These are phyloP conservation scores for Acrocephalus kingi DNA, from an alignment of 2,113 vertebrate genomes.

Conservation along the genomic window DNA sequence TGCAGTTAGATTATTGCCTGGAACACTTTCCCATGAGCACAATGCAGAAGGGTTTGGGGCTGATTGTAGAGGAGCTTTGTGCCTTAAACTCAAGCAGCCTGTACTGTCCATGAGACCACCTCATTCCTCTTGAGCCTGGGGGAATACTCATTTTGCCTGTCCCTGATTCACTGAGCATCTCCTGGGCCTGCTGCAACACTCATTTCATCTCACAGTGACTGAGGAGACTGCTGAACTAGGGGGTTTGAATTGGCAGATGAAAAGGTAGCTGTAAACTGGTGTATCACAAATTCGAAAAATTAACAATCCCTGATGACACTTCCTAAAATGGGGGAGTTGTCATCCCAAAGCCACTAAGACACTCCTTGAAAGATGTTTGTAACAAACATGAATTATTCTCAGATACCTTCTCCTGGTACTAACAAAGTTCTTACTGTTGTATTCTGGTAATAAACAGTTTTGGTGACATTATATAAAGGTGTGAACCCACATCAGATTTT, in stretches of 20 bases:
- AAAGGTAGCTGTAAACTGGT: background rate
- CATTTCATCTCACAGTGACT: background rate
- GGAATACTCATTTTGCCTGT: background rate
- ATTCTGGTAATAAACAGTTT: background rate
- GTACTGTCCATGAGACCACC: background rate
- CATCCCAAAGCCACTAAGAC: background rate
- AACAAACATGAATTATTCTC: background rate
- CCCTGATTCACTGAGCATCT: background rate
- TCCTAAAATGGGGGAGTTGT: background rate
- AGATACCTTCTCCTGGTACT: background rate
- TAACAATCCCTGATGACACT: background rate
- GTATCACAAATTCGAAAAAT: background rate
- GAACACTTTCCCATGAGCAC: background rate
- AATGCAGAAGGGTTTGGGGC: background rate
- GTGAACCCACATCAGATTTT: background rate
- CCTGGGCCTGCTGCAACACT: background rate
- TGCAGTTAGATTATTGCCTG: background rate
- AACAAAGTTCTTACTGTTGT: background rate
- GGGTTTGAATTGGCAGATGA: background rate
- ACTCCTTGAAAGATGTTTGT: background rate
- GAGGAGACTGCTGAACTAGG: background rate
- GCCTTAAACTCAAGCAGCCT: background rate
- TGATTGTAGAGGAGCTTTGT: background rate
- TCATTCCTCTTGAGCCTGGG: rapidly evolving
- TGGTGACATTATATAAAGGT: background rate